Conservation (phyloP, 2,888 invertebrate species). For the Phlogophora meticulosa region DNA sequence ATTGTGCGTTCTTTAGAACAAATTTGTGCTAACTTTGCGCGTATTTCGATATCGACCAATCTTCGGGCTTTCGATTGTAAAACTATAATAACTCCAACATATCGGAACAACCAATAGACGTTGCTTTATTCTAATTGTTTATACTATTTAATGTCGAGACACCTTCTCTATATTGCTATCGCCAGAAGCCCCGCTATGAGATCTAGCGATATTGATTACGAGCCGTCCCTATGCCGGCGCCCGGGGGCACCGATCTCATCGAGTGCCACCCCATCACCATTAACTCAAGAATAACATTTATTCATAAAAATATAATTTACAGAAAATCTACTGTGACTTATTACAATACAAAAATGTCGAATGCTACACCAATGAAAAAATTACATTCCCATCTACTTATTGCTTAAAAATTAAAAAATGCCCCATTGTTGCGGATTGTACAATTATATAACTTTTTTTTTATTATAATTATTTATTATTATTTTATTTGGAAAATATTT, state of each 20-base stretch:
- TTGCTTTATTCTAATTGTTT: conserved; percentile 64
- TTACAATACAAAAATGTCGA: conserved; percentile 63
- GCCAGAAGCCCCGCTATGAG: conserved; percentile 56
- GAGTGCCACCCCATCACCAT: conserved; percentile 48
- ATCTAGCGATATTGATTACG: conserved; percentile 55
- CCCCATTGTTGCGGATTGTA: conserved; percentile 68
- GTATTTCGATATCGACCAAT: conserved; percentile 49
- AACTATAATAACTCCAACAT: conserved; percentile 68
- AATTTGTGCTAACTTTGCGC: conserved; percentile 65
- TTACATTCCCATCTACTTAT: conserved; percentile 64
- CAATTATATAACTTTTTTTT: conserved; percentile 62
- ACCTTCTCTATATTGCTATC: conserved; percentile 62
- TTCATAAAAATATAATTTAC: conserved; percentile 69
- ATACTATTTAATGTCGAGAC: conserved; percentile 63
- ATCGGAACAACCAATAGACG: conserved; percentile 69
- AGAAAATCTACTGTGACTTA: conserved; percentile 66
- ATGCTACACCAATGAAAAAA: conserved; percentile 63
- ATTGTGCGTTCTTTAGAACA: conserved; percentile 63
- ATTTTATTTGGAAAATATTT: conserved; percentile 65
- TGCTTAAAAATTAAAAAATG: conserved; percentile 69
- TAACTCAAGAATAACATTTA: conserved; percentile 60
- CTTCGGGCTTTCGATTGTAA: conserved; percentile 66
- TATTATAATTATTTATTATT: conserved; percentile 59
- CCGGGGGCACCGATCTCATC: conserved; percentile 62
- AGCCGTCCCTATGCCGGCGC: conserved; percentile 17